Evolutionary conservation across 1,140 invertebrate genomes (phyloP).

Genomic region (Orius insidiosus): DNA sequence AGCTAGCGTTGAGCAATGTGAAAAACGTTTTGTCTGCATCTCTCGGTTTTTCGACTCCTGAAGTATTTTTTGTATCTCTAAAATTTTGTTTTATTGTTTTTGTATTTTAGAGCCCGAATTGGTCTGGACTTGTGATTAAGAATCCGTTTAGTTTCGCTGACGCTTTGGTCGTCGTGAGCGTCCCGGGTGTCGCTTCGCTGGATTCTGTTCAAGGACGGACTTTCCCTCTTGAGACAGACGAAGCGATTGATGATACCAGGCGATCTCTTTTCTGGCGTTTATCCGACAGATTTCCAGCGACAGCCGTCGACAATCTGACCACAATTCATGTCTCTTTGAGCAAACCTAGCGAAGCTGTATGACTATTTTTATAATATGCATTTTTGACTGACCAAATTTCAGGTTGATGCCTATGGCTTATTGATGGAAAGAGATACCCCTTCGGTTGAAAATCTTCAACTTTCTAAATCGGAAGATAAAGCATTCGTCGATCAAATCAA

Average conservation of each 20-base stretch:
- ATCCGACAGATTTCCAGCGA: constrained; percentile 29
- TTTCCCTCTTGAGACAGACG: constrained; percentile 42
- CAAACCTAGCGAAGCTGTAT: constrained; percentile 10
- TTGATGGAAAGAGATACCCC: constrained; percentile 7
- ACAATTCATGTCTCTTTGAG: constrained; percentile 1
- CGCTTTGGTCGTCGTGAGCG: constrained; percentile 50
- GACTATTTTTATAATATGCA: not conserved
- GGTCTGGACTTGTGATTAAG: constrained; percentile 48
- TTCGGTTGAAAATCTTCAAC: constrained; percentile 8
- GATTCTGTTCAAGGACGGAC: constrained; percentile 21
- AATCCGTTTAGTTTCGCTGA: constrained; percentile 62
- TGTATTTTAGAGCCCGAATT: constrained; percentile 39
- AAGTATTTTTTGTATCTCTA: constrained; percentile 7
- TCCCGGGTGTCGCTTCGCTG: constrained; percentile 46
- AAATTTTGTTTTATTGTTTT: not conserved
- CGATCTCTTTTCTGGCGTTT: constrained; percentile 38
- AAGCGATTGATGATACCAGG: constrained; percentile 43
- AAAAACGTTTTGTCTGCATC: constrained; percentile 16
- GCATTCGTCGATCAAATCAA: constrained; percentile 21
- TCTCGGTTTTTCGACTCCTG: constrained; percentile 13
- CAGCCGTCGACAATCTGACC: constrained; percentile 10
- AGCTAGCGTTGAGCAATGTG: constrained; percentile 11
- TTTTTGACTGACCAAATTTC: not conserved
- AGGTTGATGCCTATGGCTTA: constrained; percentile 10
- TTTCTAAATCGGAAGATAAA: constrained; percentile 16